phyloP scores from a whole-genome alignment of 2,797 vertebrate species.

The Rhincodon typus region DNA sequence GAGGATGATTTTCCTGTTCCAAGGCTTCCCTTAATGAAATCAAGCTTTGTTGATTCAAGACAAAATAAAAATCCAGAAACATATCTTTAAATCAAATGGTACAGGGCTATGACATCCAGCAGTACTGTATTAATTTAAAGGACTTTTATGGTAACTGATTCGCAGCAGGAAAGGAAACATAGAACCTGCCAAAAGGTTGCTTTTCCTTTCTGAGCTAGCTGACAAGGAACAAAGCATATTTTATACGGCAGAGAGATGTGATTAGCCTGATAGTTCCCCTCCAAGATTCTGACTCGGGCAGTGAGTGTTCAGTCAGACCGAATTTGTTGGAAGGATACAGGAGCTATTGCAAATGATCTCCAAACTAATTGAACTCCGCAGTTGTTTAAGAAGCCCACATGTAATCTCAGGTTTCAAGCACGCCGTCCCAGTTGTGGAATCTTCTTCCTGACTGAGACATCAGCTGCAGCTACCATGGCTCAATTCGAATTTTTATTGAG shows the following conservation, averaged over 20 bases:
- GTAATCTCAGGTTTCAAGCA: not conserved
- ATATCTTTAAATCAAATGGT: not conserved
- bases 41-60: not conserved
- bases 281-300: not conserved
- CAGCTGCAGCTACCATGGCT: not conserved
- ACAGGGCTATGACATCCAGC: not conserved
- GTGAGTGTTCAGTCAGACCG: not conserved
- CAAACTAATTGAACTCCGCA: not conserved
- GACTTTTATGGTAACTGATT: not conserved
- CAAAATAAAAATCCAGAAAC: not conserved
- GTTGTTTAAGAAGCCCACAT: not conserved
- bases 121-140: not conserved
- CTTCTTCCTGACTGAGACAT: not conserved
- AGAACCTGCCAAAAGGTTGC: not conserved
- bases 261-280: not conserved
- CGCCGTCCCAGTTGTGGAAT: not conserved
- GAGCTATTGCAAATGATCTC: not conserved
- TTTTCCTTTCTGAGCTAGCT: not conserved
- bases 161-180: not conserved
- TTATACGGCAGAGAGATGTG: not conserved
- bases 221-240: not conserved
- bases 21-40: not conserved
- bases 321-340: not conserved
- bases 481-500: not conserved
- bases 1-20: not conserved